Percentiles rank a stretch among this genome's conserved stretches.
Evolutionary conservation across 2,888 invertebrate species (phyloP).

Genomic region (Andrena bucephala): DNA sequence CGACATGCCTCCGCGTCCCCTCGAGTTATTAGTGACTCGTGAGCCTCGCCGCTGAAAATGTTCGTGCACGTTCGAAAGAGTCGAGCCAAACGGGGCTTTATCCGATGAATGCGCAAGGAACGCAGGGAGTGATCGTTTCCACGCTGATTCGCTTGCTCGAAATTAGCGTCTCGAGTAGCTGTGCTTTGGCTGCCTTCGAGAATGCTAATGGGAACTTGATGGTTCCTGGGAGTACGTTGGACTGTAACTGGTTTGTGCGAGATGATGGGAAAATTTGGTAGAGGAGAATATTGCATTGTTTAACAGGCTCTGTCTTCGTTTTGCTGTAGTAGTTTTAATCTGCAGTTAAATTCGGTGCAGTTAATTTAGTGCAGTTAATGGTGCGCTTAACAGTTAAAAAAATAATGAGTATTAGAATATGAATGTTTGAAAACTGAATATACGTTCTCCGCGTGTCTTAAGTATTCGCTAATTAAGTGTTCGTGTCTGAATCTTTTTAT

Average conservation of each 20-base stretch:
- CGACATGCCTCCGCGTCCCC: not conserved
- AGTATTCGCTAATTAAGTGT: too few species aligned
- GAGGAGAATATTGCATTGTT: not conserved
- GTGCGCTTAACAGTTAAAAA: too few species aligned
- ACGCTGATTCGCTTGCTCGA: not conserved
- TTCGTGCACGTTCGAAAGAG: not conserved
- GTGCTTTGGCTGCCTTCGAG: not conserved
- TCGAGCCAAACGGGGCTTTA: not conserved
- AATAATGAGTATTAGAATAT: too few species aligned
- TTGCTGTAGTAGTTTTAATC: not conserved
- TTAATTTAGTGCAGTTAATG: too few species aligned
- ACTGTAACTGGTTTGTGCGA: not conserved
- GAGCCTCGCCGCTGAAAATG: slow-evolving; percentile 1
- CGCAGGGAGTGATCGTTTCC: not conserved
- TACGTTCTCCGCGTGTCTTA: too few species aligned
- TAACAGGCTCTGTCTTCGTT: not conserved
- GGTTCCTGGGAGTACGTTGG: not conserved
- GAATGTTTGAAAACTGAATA: too few species aligned
- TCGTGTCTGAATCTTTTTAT: too few species aligned
- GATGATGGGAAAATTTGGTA: not conserved
- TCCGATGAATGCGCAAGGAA: not conserved
- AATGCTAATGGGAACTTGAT: not conserved
- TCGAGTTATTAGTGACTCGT: not conserved
- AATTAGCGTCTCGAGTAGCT: not conserved
- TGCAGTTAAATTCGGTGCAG: too few species aligned